phyloP scores from a whole-genome alignment of 2,113 vertebrate species.

The Ptyas mucosa region DNA sequence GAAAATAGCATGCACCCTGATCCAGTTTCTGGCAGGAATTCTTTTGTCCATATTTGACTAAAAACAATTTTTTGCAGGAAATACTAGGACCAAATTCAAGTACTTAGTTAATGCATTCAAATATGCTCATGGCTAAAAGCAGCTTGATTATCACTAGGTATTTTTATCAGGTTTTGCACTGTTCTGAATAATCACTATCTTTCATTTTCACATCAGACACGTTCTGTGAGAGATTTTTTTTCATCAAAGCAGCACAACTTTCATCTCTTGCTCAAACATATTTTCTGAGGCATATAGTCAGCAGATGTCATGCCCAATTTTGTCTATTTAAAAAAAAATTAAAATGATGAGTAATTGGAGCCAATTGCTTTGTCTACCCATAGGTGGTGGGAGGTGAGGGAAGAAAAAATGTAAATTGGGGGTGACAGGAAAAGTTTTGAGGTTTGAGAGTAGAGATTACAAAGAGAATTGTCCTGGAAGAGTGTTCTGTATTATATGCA shows the following conservation, averaged over 20 bases:
- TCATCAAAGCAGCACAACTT: neutral
- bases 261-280: neutral
- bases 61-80: constrained; percentile 12
- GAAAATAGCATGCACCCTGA: constrained; percentile 20
- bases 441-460: neutral
- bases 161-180: neutral
- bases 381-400: neutral
- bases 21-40: constrained; percentile 16
- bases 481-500: neutral
- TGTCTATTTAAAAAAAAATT: neutral
- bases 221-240: neutral
- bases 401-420: neutral
- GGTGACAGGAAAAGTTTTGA: neutral
- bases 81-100: constrained; percentile 15
- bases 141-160: neutral
- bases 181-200: neutral
- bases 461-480: neutral
- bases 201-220: neutral
- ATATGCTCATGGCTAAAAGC: neutral
- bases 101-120: neutral
- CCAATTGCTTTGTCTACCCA: neutral
- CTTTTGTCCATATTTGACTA: neutral
- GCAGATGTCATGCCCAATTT: neutral
- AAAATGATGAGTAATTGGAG: neutral
- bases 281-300: neutral